Evolutionary conservation across 2,113 vertebrate genomes (phyloP).

Genomic region (Clarias batrachus): DNA sequence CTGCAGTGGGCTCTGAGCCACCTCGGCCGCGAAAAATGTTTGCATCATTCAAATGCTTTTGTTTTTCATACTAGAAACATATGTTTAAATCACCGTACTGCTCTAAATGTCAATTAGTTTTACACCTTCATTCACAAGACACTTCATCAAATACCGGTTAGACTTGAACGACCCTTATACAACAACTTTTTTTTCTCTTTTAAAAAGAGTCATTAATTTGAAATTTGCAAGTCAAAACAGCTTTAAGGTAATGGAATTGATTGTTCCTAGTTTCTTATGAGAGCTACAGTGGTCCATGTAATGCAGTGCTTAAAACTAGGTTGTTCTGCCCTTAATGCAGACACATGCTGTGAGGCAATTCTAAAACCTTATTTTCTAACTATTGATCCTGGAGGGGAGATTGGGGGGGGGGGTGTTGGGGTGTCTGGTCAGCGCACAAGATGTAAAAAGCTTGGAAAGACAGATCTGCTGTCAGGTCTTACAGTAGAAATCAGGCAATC

Average conservation of each 20-base stretch:
- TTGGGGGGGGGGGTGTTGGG: no score
- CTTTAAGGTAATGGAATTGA: conserved; percentile 25
- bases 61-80: no score
- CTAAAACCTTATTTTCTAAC: conserved; percentile 70
- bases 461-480: conserved; percentile 67
- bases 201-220: background rate
- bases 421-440: conserved; percentile 41
- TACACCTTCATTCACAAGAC: no score
- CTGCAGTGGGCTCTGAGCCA: no score
- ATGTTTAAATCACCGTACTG: no score
- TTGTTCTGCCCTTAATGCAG: conserved; percentile 14
- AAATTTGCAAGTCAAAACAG: conserved; percentile 49
- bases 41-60: no score
- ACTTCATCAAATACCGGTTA: no score
- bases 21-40: no score
- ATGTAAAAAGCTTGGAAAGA: conserved; percentile 69
- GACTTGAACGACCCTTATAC: background rate
- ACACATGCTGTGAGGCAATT: conserved; percentile 57
- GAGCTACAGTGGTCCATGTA: conserved; percentile 8
- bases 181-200: background rate
- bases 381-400: conserved; percentile 59
- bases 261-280: conserved; percentile 26
- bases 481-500: conserved; percentile 70
- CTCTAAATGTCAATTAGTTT: no score
- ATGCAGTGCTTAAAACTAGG: conserved; percentile 46